Conservation (phyloP, 2,888 invertebrate species). For the Xestia rhomboidea region DNA sequence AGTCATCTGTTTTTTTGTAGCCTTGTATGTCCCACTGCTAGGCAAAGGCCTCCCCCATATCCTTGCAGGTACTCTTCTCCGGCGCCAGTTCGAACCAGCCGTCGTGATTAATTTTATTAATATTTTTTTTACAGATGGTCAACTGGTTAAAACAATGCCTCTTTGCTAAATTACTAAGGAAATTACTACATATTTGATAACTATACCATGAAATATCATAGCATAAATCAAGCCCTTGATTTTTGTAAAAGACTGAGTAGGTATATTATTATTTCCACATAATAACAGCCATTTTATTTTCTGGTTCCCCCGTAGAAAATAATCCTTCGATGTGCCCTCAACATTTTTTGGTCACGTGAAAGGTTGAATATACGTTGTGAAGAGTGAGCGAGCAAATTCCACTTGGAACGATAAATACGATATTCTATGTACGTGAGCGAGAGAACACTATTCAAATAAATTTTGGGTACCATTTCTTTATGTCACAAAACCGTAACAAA, state of each 20-base stretch:
- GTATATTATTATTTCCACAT: slow-evolving; percentile 24
- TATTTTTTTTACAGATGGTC: neutral
- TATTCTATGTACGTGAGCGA: neutral
- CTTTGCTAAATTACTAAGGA: neutral
- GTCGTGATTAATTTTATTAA: neutral
- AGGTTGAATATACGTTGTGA: neutral
- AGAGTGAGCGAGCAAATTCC: neutral
- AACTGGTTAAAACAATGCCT: rapidly evolving
- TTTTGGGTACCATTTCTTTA: neutral
- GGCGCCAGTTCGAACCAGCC: no score
- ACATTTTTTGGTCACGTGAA: neutral
- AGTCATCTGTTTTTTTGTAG: neutral
- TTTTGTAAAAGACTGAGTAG: neutral
- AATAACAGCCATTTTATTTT: slow-evolving; percentile 9
- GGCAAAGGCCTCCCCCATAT: no score
- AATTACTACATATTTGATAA: neutral
- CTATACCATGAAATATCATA: neutral
- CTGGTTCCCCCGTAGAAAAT: neutral
- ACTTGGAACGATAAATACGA: neutral
- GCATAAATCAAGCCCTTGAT: slow-evolving; percentile 17
- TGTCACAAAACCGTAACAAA: neutral
- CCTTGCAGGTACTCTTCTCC: no score
- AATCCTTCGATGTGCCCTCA: slow-evolving; percentile 1
- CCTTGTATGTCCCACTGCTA: no score
- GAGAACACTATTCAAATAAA: neutral